Evolutionary conservation across 2,888 invertebrate genomes (phyloP).

Genomic region (Caenorhabditis sp.): DNA sequence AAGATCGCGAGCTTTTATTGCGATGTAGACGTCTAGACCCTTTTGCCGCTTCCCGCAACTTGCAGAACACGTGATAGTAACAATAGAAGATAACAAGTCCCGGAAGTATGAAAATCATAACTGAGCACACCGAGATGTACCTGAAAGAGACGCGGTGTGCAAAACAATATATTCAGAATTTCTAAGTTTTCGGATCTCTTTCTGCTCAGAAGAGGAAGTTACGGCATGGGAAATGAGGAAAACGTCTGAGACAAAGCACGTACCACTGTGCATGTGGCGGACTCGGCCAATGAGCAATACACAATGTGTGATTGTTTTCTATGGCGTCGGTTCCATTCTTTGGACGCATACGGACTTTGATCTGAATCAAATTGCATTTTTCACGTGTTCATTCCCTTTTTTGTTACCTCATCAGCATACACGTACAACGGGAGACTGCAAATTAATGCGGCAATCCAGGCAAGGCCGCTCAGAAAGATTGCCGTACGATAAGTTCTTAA

Average conservation of each 20-base stretch:
- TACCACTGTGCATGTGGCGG: constrained; percentile 72
- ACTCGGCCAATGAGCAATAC: constrained; percentile 75
- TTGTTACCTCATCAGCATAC: constrained; percentile 69
- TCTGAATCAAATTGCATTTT: constrained; percentile 35
- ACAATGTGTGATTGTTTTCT: constrained; percentile 67
- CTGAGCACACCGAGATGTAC: constrained; percentile 76
- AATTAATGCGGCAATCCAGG: constrained; percentile 73
- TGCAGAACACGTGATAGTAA: constrained; percentile 77
- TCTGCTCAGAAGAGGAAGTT: constrained; percentile 1
- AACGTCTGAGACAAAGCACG: too few relatives aligned
- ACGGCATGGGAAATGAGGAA: constrained; percentile 16
- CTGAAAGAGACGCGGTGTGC: constrained; percentile 49
- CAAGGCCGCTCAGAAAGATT: constrained; percentile 68
- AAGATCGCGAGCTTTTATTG: constrained; percentile 67
- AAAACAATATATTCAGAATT: constrained; percentile 9
- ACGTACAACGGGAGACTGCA: constrained; percentile 73
- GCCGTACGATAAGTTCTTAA: constrained; percentile 71
- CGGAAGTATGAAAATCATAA: constrained; percentile 77
- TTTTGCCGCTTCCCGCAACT: constrained; percentile 72
- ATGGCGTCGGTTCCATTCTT: constrained; percentile 52
- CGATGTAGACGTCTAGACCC: constrained; percentile 72
- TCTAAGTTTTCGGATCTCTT: not conserved
- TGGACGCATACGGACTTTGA: constrained; percentile 54
- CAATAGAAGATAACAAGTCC: constrained; percentile 74
- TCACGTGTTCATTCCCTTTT: not conserved